Evolutionary conservation across 2,113 vertebrate species (phyloP), one percentile per base, ranked within the genome.

Genomic region (Cranoglanis bouderius): DNA sequence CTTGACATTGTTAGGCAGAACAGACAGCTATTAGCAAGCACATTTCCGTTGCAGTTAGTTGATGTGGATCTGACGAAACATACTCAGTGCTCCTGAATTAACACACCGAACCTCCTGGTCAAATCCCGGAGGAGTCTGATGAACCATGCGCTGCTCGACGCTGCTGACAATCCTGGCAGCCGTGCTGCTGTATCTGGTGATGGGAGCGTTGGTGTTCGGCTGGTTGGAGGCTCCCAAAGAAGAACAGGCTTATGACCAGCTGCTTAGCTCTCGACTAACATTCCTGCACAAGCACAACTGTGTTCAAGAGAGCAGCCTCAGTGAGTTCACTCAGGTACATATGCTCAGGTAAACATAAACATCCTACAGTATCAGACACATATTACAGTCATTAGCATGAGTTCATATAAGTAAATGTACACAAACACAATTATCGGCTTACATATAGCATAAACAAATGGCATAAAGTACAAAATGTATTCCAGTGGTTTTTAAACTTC

Each of bases 131-230:
- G 70, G 91, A 38, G 35, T 87, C 81, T 38, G 90, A 86, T 89
- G 86, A 91, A 95, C 94, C 90, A 98, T 98, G 97, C 95, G 95
- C 65, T 93, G 95, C 91, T 94, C 95, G 90, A 97, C 97, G 1
- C 95, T 98, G 9, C 88, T 97, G 89, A 96, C 96, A 10, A 94
- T 98, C 90, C 91, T 97, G 90, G 90, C 94, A 0, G 93, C 96
- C 61, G 97, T 98, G 89, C 94, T 97, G 90, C 92, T 97, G 70
- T 98, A 98, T 94, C 93, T 98, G 93, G 95, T 96, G 85, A 94
- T 96, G 16, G 97, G 97, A 0, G 97, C 97, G 14, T 93, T 97
- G 85, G 95, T 98, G 85, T 98, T 98, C 91, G 93, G 94, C 89
- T 95, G 93, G 59, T 93, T 98, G 92, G 97, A 98, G 92, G 89